These are phyloP conservation scores for Setophaga kirtlandii DNA, from an alignment of 2,113 vertebrate species.

Conservation along the genomic window DNA sequence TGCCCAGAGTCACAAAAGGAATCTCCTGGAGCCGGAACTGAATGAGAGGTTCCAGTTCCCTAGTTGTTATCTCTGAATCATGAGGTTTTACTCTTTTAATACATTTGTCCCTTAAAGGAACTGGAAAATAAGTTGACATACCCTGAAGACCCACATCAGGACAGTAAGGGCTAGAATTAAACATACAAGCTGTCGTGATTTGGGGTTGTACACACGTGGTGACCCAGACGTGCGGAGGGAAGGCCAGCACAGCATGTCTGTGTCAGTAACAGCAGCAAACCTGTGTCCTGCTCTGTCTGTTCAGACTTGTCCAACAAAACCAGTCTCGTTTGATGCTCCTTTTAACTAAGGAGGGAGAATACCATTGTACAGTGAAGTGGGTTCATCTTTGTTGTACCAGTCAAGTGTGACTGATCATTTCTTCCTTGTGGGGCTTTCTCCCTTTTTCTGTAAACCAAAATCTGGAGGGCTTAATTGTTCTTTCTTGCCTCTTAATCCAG, in stretches of 20 bases:
- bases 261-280: background rate
- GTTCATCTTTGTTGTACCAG: slow-evolving; percentile 36
- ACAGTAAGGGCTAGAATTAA: slow-evolving; percentile 69
- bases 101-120: background rate
- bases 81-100: background rate
- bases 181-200: slow-evolving; percentile 51
- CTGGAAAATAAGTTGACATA: background rate
- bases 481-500: slow-evolving; percentile 36
- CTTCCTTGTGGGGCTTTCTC: slow-evolving; percentile 5
- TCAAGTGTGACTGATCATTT: slow-evolving; percentile 37
- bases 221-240: background rate
- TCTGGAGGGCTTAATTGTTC: slow-evolving; percentile 35
- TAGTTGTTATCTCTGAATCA: background rate
- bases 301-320: background rate
- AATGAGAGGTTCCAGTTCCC: slow-evolving; percentile 4
- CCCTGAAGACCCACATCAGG: slow-evolving; percentile 44
- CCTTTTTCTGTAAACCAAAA: slow-evolving; percentile 18
- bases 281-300: slow-evolving; percentile 4
- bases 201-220: background rate
- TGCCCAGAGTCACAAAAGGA: background rate
- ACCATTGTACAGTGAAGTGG: background rate
- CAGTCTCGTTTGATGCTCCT: background rate
- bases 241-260: background rate
- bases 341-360: background rate
- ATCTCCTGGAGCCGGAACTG: background rate